Percentiles rank a stretch among this genome's conserved stretches.
Conservation (phyloP, 2,113 vertebrate genomes). For the Melospiza melodia region DNA sequence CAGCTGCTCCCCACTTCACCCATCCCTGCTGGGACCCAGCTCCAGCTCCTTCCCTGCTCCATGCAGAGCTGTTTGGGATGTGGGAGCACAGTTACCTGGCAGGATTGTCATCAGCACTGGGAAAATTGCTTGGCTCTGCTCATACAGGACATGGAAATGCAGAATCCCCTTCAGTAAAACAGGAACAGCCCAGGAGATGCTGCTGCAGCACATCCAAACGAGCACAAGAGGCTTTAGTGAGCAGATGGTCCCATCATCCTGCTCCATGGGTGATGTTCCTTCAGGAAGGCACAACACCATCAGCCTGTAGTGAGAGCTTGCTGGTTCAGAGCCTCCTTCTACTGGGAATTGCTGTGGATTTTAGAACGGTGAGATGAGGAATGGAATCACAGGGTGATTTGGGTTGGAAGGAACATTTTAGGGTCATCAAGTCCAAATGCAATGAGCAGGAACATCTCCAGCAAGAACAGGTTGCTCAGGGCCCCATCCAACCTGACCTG, state of each 20-base stretch:
- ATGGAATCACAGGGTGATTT: no score
- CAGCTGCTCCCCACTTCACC: not conserved
- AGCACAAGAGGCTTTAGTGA: rapidly evolving
- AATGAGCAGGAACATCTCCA: not conserved
- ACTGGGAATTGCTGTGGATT: not conserved
- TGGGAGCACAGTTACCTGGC: not conserved
- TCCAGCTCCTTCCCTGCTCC: not conserved
- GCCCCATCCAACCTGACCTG: not conserved
- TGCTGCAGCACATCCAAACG: not conserved
- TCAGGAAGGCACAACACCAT: not conserved
- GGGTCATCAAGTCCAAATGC: not conserved
- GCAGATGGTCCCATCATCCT: not conserved
- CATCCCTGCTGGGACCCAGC: not conserved
- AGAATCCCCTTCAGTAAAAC: not conserved
- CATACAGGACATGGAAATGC: not conserved
- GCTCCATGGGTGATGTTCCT: not conserved
- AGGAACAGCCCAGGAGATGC: not conserved
- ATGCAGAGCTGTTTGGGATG: not conserved
- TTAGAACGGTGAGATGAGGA: not conserved
- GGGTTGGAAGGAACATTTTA: not conserved
- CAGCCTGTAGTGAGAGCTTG: not conserved
- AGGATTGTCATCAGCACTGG: not conserved
- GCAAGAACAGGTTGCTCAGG: not conserved
- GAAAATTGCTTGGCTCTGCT: not conserved
- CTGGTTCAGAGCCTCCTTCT: not conserved